A percentile compares a stretch with the other conserved stretches of the same genome.
These are phyloP conservation scores for Keiferia lycopersicella DNA, from an alignment of 2,888 invertebrate species.

Conservation along the genomic window DNA sequence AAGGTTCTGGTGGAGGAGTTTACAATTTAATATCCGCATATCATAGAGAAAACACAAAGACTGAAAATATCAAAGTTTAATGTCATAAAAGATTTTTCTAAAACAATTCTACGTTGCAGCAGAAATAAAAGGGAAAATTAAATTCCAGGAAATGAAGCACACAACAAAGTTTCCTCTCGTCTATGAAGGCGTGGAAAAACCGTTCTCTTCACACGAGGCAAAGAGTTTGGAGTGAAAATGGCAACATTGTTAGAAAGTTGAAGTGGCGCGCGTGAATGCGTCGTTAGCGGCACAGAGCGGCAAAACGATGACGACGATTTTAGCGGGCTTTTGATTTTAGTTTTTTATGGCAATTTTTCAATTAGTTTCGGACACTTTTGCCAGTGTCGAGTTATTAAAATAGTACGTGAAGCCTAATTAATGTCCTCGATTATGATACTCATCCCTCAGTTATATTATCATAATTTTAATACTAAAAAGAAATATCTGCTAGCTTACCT, in stretches of 20 bases:
- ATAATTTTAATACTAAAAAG: too few relatives aligned
- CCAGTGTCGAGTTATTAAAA: too few relatives aligned
- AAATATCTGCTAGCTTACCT: too few relatives aligned
- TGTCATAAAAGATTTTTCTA: too few relatives aligned
- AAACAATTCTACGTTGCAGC: neutral
- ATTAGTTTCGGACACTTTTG: neutral
- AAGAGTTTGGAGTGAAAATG: conserved; percentile 19
- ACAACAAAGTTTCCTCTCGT: neutral
- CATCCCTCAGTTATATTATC: too few relatives aligned
- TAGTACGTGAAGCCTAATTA: too few relatives aligned
- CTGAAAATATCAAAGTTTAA: too few relatives aligned
- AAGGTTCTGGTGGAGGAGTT: too few relatives aligned
- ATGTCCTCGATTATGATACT: too few relatives aligned
- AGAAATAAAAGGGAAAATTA: neutral
- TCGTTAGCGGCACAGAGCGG: conserved; percentile 21
- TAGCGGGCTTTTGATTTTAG: neutral
- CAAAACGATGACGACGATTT: conserved; percentile 18
- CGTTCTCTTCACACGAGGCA: conserved; percentile 2
- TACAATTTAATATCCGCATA: too few relatives aligned
- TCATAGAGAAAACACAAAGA: too few relatives aligned
- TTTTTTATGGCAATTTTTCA: neutral
- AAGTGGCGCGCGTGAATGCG: conserved; percentile 20
- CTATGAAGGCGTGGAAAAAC: neutral
- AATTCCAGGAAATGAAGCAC: conserved; percentile 8
- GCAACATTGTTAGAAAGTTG: conserved; percentile 18